Percentiles rank a stretch among this genome's conserved stretches.
Evolutionary conservation across 1,140 invertebrate species (phyloP).

Genomic region (Cecropterus lyciades): DNA sequence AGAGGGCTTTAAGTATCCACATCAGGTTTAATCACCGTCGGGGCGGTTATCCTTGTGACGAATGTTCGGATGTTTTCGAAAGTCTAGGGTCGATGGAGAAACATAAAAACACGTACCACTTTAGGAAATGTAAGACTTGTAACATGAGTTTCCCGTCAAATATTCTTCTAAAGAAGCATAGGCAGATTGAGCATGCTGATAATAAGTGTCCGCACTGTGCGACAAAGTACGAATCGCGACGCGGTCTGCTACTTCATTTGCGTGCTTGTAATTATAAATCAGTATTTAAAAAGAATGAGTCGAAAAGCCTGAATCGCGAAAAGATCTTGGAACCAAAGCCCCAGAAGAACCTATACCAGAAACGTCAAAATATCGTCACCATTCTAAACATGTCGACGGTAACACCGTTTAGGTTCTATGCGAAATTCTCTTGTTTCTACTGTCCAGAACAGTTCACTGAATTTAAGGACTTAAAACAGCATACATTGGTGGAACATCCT

Average conservation of each 20-base stretch:
- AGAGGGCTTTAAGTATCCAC: conserved; percentile 59
- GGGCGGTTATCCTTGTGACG: conserved; percentile 61
- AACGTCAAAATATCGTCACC: conserved; percentile 65
- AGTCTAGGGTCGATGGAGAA: conserved; percentile 40
- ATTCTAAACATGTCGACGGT: conserved; percentile 73
- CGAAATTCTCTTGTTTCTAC: conserved; percentile 69
- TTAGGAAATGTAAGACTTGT: conserved; percentile 58
- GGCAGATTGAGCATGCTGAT: conserved; percentile 53
- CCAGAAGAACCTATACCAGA: conserved; percentile 59
- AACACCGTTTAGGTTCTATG: conserved; percentile 69
- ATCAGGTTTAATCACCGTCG: conserved; percentile 55
- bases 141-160: conserved; percentile 46
- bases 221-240: conserved; percentile 55
- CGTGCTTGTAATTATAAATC: conserved; percentile 52
- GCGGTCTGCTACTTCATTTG: conserved; percentile 58
- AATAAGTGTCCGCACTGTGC: conserved; percentile 58
- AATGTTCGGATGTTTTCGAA: conserved; percentile 55
- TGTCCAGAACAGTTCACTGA: conserved; percentile 67
- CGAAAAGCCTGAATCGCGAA: conserved; percentile 21
- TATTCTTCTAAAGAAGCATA: conserved; percentile 57
- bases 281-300: background rate
- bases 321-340: conserved; percentile 44
- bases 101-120: conserved; percentile 62
- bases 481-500: conserved; percentile 62
- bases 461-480: conserved; percentile 63